A percentile compares a stretch with the other conserved stretches of the same genome.
Conservation (phyloP, 2,797 vertebrate species). For the Trichosurus vulpecula region DNA sequence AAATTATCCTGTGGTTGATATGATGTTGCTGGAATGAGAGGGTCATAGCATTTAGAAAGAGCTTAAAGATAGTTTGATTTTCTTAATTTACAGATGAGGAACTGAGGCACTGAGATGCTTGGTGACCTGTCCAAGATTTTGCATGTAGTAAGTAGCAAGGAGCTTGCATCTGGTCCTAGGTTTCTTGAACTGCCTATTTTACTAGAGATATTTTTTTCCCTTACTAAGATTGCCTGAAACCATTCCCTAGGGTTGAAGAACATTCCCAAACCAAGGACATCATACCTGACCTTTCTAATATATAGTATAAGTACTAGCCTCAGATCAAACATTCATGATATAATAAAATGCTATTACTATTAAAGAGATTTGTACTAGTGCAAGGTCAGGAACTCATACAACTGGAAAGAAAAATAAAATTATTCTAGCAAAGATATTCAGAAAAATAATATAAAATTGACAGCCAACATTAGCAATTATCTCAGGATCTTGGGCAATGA, state of each 20-base stretch:
- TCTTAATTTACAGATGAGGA: neutral
- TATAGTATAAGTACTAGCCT: neutral
- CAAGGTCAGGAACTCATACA: neutral
- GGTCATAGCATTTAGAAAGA: neutral
- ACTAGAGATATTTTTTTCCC: neutral
- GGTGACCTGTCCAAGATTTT: neutral
- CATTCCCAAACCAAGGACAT: neutral
- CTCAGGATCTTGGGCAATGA: neutral
- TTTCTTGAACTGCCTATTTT: neutral
- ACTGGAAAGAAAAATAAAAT: neutral
- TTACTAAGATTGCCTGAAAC: neutral
- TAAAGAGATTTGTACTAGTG: neutral
- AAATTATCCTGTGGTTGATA: neutral
- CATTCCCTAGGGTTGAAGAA: neutral
- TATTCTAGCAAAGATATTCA: neutral
- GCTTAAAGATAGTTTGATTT: neutral
- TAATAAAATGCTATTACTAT: neutral
- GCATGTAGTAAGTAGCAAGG: neutral
- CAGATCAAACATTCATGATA: neutral
- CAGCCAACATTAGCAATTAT: neutral
- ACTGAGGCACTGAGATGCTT: neutral
- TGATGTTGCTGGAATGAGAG: neutral
- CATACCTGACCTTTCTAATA: neutral
- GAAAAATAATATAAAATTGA: neutral
- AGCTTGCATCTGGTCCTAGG: neutral